These are phyloP conservation scores for Carcina quercana DNA, from an alignment of 2,888 invertebrate genomes.

Conservation along the genomic window DNA sequence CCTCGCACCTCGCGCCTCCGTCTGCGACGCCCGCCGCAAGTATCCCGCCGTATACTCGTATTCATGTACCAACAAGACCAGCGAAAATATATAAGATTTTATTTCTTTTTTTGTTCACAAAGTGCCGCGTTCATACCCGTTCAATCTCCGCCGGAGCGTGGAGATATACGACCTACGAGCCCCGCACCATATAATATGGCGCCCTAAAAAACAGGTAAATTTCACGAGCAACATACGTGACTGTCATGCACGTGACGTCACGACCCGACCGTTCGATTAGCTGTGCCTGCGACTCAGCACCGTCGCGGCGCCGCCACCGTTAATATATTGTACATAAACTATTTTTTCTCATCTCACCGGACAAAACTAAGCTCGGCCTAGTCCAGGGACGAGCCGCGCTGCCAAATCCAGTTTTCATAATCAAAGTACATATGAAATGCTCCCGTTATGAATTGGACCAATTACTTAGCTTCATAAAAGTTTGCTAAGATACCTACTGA, in stretches of 20 bases:
- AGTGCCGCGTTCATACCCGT: constrained; percentile 35
- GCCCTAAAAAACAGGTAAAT: constrained; percentile 46
- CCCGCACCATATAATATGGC: constrained; percentile 43
- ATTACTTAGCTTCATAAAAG: constrained; percentile 24
- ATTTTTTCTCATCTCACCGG: too few relatives aligned
- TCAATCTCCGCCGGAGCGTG: constrained; percentile 49
- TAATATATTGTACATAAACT: too few relatives aligned
- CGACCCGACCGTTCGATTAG: constrained; percentile 60
- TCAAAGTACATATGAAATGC: constrained; percentile 9
- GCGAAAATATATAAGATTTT: constrained; percentile 6
- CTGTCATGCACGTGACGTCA: constrained; percentile 43
- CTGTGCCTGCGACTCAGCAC: constrained; percentile 48
- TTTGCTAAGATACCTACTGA: constrained; percentile 9
- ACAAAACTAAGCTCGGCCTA: too few relatives aligned
- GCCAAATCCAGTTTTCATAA: constrained; percentile 7
- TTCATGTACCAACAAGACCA: too few relatives aligned
- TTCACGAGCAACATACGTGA: constrained; percentile 34
- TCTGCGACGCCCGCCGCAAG: too few relatives aligned
- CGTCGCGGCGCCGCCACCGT: too few relatives aligned
- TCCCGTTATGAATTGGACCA: constrained; percentile 12
- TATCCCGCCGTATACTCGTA: too few relatives aligned
- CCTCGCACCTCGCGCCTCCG: too few relatives aligned
- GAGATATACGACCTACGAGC: constrained; percentile 53
- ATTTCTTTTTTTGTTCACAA: constrained; percentile 22
- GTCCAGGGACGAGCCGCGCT: too few relatives aligned